Evolutionary conservation across 2,113 vertebrate species (phyloP), one percentile per base, ranked within the genome.

Genomic region (Noturus placidus): DNA sequence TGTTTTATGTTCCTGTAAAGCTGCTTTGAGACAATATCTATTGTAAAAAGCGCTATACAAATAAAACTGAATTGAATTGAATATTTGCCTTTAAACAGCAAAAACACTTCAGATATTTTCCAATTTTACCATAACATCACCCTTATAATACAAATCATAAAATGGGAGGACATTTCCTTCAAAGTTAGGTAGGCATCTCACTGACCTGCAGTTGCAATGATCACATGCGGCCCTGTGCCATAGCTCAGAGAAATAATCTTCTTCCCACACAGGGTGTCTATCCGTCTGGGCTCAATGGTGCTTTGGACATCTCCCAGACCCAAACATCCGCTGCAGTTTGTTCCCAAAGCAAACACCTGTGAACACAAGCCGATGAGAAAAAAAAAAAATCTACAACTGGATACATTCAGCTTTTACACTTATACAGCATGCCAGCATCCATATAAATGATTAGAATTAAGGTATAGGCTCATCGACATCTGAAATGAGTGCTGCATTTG

Each of bases 241-340:
- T 98, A 99, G 95, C 97, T 99, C 89, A 99, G 92, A 88, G 97
- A 97, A 84, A 96, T 94, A 88, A 99, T 97, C 91, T 98, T 99
- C 94, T 98, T 99, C 90, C 97, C 97, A 91, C 96, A 98, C 0
- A 99, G 92, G 22, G 94, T 90, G 91, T 98, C 96, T 91, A 99
- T 93, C 91, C 96, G 95, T 89, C 96, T 96, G 13, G 98, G 97
- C 88, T 99, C 97, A 82, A 99, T 97, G 54, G 96, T 97, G 92
- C 97, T 98, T 92, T 98, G 97, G 89, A 96, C 92, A 52, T 99
- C 98, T 86, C 98, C 98, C 22, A 97, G 94, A 30, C 98, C 98
- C 91, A 99, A 94, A 92, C 98, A 99, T 89, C 98, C 97, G 54
- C 95, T 98, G 94, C 96, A 97, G 95, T 99, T 99, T 85, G 98